phyloP scores from a whole-genome alignment of 2,113 vertebrate species.

The Pterocles orientalis region DNA sequence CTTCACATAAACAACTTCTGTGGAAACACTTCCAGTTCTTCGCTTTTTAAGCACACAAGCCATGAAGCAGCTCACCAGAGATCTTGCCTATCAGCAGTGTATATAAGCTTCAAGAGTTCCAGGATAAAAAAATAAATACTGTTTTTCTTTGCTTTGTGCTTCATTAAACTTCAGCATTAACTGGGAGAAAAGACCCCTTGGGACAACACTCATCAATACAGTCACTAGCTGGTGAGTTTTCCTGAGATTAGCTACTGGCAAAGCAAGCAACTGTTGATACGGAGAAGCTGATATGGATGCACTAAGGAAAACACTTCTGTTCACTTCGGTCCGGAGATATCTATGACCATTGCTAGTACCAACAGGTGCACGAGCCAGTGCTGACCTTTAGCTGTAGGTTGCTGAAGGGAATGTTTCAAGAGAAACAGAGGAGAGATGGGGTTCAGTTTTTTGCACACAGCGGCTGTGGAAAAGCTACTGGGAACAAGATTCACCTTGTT shows the following conservation, averaged over 20 bases:
- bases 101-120: not conserved
- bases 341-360: not conserved
- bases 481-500: not conserved
- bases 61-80: not conserved
- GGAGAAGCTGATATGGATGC: not conserved
- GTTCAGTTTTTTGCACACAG: not conserved
- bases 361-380: not conserved
- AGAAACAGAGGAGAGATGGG: not conserved
- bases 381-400: accelerated
- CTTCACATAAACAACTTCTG: not conserved
- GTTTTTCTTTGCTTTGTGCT: not conserved
- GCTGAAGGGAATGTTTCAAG: not conserved
- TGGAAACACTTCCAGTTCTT: not conserved
- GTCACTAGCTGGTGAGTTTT: not conserved
- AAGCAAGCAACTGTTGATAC: not conserved
- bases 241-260: not conserved
- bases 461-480: not conserved
- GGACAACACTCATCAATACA: not conserved
- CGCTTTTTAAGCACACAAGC: not conserved
- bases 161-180: not conserved
- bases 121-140: not conserved
- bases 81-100: not conserved
- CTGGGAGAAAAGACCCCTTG: not conserved
- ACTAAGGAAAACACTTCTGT: not conserved
- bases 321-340: not conserved